These are phyloP conservation scores for Fulica atra DNA, from an alignment of 2,113 vertebrate genomes.

Conservation along the genomic window DNA sequence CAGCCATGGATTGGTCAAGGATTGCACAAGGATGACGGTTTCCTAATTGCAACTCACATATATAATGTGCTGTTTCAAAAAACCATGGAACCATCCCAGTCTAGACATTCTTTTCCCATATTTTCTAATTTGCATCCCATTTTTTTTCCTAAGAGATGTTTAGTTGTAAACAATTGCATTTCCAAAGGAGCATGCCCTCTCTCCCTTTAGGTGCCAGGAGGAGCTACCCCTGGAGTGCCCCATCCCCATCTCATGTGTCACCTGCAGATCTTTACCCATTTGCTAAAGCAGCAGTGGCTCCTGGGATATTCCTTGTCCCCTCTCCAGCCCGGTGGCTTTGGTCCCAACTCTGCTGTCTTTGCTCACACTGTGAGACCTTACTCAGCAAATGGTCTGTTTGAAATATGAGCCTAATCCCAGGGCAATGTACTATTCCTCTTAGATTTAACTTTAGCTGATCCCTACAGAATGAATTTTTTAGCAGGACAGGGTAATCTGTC, in stretches of 20 bases:
- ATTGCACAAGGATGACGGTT: not conserved
- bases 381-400: not conserved
- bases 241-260: accelerated
- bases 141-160: not conserved
- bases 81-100: not conserved
- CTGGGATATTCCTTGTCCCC: not conserved
- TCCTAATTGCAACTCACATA: not conserved
- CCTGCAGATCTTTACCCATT: not conserved
- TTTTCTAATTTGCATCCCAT: not conserved
- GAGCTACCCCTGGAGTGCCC: not conserved
- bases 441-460: not conserved
- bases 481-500: not conserved
- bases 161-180: not conserved
- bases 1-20: not conserved
- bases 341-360: not conserved
- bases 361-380: not conserved
- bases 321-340: not conserved
- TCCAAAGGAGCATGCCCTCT: not conserved
- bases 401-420: not conserved
- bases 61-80: not conserved
- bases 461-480: not conserved
- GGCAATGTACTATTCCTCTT: not conserved
- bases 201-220: not conserved
- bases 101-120: not conserved
- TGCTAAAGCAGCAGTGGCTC: not conserved